Base-by-base conservation (phyloP, 2,113 vertebrate species). In the Pomatostomus ruficeps region DNA sequence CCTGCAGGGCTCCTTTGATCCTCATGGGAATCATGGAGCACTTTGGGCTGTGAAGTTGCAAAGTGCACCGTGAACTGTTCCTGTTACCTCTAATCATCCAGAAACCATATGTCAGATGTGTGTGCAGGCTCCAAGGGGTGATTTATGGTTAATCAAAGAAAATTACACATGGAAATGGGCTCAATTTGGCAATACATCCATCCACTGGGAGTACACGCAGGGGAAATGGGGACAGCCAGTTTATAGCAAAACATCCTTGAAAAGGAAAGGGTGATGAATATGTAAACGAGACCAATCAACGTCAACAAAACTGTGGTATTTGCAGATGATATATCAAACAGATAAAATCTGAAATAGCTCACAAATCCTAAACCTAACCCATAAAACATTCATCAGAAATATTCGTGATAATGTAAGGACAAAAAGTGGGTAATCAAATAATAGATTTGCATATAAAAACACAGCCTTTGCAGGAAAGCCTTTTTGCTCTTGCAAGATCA, bases 381-480 rank as follows among this genome's bases (percentile, higher is more conserved):
- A 95, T 97, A 97, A 97, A 98, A 97, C 96, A 97, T 97, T 97
- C 62, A 94, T 97, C 95, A 97, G 94, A 97, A 98, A 97, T 97
- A 98, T 96, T 97, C 96, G 87, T 97, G 82, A 97, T 97, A 97
- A 96, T 85, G 91, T 91, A 96, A 89, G 88, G 96, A 97, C 75
- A 71, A 96, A 97, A 96, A 38, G 42, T 76, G 80, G 93, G 86
- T 95, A 97, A 98, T 97, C 96, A 97, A 97, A 96, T 97, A 96
- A 97, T 97, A 95, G 94, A 97, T 97, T 97, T 98, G 96, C 97
- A 97, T 97, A 97, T 97, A 96, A 97, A 98, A 98, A 88, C 91
- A 88, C 65, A 88, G 87, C 46, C 79, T 85, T 96, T 82, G 78
- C 91, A 81, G 78, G 78, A 95, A 97, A 94, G 74, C 49, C 85